These are phyloP conservation scores for Turnix velox DNA, from an alignment of 2,113 vertebrate species.

Conservation along the genomic window DNA sequence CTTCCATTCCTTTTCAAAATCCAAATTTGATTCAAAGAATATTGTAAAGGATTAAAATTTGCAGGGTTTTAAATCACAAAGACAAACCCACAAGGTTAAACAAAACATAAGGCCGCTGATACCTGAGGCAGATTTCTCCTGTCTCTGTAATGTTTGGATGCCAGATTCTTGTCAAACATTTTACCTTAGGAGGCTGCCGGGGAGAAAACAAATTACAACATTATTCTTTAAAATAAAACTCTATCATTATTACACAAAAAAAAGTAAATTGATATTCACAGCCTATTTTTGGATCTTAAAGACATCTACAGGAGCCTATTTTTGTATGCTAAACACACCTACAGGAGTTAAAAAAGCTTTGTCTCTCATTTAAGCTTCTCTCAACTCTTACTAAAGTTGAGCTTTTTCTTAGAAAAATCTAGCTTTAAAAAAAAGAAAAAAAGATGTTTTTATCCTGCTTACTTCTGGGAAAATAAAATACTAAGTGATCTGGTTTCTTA, in stretches of 20 bases:
- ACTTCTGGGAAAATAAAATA: background rate
- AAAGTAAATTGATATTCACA: background rate
- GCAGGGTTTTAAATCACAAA: background rate
- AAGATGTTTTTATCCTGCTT: background rate
- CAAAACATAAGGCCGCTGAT: background rate
- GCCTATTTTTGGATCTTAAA: background rate
- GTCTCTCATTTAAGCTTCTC: background rate
- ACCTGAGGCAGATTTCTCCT: conserved; percentile 98
- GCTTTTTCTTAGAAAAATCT: background rate
- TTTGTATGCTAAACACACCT: background rate
- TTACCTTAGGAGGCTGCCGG: conserved; percentile 93
- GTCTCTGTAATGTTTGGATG: conserved; percentile 98
- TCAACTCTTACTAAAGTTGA: background rate
- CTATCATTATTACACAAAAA: background rate
- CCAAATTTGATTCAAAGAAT: too few species aligned
- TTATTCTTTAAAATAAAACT: background rate
- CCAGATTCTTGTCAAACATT: conserved; percentile 97
- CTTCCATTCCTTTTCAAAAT: background rate
- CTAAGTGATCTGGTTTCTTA: background rate
- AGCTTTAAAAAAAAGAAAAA: background rate
- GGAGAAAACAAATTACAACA: background rate
- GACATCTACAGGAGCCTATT: fast-evolving
- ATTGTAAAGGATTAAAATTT: too few species aligned
- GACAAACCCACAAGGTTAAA: background rate
- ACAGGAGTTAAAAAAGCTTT: background rate